Base-by-base conservation (phyloP, 37 sponge, comb jelly and placozoan species). In the Bolinopsis microptera region DNA sequence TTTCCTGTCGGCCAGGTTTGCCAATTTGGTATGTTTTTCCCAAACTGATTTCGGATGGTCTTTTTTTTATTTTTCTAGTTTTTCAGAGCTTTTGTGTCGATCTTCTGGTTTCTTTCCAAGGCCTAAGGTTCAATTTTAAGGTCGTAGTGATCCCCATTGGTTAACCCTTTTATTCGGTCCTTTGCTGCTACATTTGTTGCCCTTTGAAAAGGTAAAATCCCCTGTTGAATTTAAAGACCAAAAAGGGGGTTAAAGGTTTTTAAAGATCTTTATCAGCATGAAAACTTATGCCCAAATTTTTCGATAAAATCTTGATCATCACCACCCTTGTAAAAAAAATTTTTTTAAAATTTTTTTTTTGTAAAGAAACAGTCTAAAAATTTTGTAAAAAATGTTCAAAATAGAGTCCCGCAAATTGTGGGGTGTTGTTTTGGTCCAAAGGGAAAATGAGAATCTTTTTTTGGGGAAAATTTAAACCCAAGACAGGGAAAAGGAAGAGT, bases 131-230 rank as follows among this genome's bases (percentile, higher is more conserved):
- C 26, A 28, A 2, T 70, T 35, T 23, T 80, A 2, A 98, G 92
- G 82, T 98, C 96, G 41, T 94, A 98, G 94, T 97, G 97, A 93
- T 97, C 72, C 39, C 97, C 97, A 76, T 97, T 96, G 34, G 96
- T 96, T 22, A 98, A 96, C 34, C 95, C 86, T 3, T 96, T 96
- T 32, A 97, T 96, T 92, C 97, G 92, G 0, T 97, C 99, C 32
- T 97, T 93, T 27, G 97, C 97, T 92, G 99, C 99, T 1, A 97
- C 99, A 18, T 97, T 94, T 1, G 99, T 97, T 37, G 99, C 97
- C 0, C 96, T 95, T 69, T 97, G 80, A 18, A 98, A 96, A 13
- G 96, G 96, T 94, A 70, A 3, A 77, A 67, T 1, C 99, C 97
- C 36, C 69, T 69, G 32, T 97, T 95, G n/a, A n/a, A n/a, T n/a